Percentiles rank a stretch among this genome's conserved stretches.
These are phyloP conservation scores for Dasypogon diadema DNA, from an alignment of 2,888 invertebrate genomes.

Conservation along the genomic window DNA sequence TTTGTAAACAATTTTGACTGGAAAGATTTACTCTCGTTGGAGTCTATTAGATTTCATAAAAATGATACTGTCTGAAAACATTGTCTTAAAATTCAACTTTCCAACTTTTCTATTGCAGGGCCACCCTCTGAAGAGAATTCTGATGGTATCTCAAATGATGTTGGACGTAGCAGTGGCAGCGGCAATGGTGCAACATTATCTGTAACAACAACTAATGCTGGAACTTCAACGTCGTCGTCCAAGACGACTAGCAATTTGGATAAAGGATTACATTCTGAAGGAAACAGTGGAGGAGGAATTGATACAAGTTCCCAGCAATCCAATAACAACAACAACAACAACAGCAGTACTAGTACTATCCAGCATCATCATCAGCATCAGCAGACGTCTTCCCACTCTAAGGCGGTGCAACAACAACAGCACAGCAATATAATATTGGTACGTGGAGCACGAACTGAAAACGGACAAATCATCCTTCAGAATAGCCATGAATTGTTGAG, in stretches of 20 bases:
- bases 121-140: conserved; percentile 57
- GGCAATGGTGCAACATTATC: conserved; percentile 51
- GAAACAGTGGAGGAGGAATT: conserved; percentile 35
- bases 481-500: conserved; percentile 69
- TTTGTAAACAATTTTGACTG: conserved; percentile 7
- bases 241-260: conserved; percentile 53
- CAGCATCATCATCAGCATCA: conserved; percentile 61
- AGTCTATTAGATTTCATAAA: conserved; percentile 36
- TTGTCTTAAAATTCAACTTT: conserved; percentile 14
- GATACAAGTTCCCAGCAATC: conserved; percentile 51
- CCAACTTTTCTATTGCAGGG: conserved; percentile 51
- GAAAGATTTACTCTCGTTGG: conserved; percentile 3
- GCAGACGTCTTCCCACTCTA: conserved; percentile 54
- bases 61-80: conserved; percentile 28
- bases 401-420: conserved; percentile 58
- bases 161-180: conserved; percentile 47
- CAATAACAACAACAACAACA: not conserved
- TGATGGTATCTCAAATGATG: conserved; percentile 54
- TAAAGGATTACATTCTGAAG: conserved; percentile 55
- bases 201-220: conserved; percentile 43
- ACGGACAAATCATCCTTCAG: conserved; percentile 69
- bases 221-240: conserved; percentile 40
- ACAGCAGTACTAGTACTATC: conserved; percentile 57
- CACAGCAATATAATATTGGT: conserved; percentile 67
- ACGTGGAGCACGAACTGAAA: conserved; percentile 68